These are phyloP conservation scores for Leucopsar rothschildi DNA, from an alignment of 2,113 vertebrate species.

Conservation along the genomic window DNA sequence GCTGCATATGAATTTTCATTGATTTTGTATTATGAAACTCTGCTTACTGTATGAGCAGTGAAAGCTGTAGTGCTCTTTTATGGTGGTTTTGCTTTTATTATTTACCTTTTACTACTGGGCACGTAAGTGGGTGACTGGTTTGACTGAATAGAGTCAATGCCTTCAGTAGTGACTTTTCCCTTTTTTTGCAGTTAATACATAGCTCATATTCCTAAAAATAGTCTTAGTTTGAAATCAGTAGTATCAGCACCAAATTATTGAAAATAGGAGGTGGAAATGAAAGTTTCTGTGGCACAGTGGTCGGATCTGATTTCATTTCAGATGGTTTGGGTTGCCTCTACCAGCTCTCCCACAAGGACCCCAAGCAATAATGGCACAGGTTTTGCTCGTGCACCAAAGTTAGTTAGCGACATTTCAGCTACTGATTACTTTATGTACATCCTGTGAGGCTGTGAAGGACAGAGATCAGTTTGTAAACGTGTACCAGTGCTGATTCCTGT, in stretches of 20 bases:
- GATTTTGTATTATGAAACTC: neutral
- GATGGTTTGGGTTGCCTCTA: neutral
- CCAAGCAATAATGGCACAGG: neutral
- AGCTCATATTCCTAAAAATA: neutral
- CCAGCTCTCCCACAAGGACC: neutral
- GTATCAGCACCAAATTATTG: neutral
- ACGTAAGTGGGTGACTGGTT: neutral
- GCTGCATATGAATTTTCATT: neutral
- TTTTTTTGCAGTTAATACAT: neutral
- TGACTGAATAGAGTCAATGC: neutral
- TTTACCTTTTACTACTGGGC: neutral
- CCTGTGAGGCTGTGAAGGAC: neutral
- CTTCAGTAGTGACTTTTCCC: neutral
- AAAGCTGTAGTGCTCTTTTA: neutral
- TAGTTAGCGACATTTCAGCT: neutral
- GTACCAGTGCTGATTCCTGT: neutral
- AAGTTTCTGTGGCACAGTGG: neutral
- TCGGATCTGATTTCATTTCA: neutral
- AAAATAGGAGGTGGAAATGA: neutral
- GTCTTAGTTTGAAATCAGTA: neutral
- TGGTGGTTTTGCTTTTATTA: neutral
- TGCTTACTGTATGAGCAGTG: neutral
- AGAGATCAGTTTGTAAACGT: neutral
- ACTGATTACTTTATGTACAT: neutral
- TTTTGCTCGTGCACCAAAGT: neutral